These are phyloP conservation scores for Eumacrocentrus americanus DNA, from an alignment of 2,888 invertebrate species.

Conservation along the genomic window DNA sequence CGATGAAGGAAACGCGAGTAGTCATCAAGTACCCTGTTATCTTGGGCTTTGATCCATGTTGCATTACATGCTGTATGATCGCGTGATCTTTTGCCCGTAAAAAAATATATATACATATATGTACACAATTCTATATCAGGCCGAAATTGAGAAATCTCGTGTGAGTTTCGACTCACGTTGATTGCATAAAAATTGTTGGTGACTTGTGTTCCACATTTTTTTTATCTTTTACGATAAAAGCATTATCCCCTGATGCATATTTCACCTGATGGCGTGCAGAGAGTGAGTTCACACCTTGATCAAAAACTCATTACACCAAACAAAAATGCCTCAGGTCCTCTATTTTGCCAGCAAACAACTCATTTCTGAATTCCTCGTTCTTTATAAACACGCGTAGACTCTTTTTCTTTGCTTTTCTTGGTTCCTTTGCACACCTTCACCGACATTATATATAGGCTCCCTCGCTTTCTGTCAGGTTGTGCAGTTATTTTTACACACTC, in stretches of 20 bases:
- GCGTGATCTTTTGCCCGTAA: conserved; percentile 21
- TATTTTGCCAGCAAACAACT: not conserved
- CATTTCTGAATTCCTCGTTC: too few species aligned
- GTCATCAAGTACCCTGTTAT: conserved; percentile 15
- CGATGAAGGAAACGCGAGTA: conserved; percentile 4
- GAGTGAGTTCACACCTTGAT: too few species aligned
- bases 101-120: not conserved
- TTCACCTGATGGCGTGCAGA: too few species aligned
- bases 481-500: not conserved
- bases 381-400: too few species aligned
- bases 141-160: conserved; percentile 31
- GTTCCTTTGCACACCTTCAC: not conserved
- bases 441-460: too few species aligned
- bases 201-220: conserved; percentile 4
- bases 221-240: too few species aligned
- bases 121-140: conserved; percentile 6
- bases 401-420: too few species aligned
- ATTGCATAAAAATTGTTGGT: conserved; percentile 25
- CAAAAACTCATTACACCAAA: too few species aligned
- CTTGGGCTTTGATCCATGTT: conserved; percentile 16
- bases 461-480: not conserved
- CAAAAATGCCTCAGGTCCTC: not conserved
- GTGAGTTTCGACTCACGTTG: conserved; percentile 13
- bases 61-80: conserved; percentile 19
- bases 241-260: too few species aligned